phyloP scores from a whole-genome alignment of 2,113 vertebrate species.

The Apeltes quadracus region DNA sequence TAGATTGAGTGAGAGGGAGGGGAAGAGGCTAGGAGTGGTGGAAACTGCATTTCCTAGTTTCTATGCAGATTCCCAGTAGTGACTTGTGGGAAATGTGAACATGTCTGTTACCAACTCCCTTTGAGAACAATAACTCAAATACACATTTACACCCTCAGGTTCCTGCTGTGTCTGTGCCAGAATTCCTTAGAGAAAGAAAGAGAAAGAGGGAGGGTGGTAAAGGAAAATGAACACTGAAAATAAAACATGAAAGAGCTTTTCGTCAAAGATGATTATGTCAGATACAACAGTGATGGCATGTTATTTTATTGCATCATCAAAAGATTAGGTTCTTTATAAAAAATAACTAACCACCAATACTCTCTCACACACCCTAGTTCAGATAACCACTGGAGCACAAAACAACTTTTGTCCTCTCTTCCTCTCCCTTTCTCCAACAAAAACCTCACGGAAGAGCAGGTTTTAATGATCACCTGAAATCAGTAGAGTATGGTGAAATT shows the following conservation, averaged over 20 bases:
- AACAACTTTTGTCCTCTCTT: background rate
- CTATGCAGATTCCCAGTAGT: slow-evolving; percentile 19
- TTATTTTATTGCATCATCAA: slow-evolving; percentile 61
- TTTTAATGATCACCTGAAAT: slow-evolving; percentile 3
- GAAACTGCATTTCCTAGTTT: slow-evolving; percentile 13
- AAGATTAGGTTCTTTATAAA: slow-evolving; percentile 56
- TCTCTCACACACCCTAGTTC: background rate
- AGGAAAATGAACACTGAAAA: slow-evolving; percentile 36
- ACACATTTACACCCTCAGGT: background rate
- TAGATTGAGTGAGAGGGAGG: background rate
- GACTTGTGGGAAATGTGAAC: background rate
- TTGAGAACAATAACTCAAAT: slow-evolving; percentile 20
- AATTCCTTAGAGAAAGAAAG: background rate
- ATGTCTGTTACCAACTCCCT: slow-evolving; percentile 18
- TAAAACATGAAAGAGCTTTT: slow-evolving; percentile 49
- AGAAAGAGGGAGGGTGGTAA: background rate
- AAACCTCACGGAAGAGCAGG: background rate
- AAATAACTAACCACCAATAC: background rate
- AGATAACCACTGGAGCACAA: slow-evolving; percentile 24
- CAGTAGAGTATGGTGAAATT: slow-evolving; percentile 5
- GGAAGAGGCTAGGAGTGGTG: background rate
- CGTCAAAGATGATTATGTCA: slow-evolving; percentile 43
- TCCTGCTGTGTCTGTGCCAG: background rate
- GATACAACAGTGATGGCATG: slow-evolving; percentile 45
- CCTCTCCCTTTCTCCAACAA: background rate